phyloP scores from a whole-genome alignment of 2,888 invertebrate species.

The Hirtodrosophila histrioides region DNA sequence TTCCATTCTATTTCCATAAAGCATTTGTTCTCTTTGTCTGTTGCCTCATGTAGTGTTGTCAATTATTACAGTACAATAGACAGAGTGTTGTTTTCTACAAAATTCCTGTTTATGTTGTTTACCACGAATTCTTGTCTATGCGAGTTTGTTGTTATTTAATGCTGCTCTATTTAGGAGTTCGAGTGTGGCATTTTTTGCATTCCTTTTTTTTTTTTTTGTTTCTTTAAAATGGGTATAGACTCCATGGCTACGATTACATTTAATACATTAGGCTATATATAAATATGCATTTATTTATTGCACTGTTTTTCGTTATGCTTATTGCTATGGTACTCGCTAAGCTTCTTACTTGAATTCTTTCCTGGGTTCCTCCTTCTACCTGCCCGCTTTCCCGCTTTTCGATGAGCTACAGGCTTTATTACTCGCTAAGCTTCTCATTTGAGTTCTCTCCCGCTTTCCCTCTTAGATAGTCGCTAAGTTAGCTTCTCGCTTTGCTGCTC shows the following conservation, averaged over 20 bases:
- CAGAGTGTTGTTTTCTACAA: slow-evolving; percentile 2
- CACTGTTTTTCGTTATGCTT: neutral
- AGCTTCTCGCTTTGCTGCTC: no score
- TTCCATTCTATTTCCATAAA: slow-evolving; percentile 4
- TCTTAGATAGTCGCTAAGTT: no score
- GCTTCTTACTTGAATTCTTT: neutral
- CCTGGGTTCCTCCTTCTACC: neutral
- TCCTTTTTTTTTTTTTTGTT: no score
- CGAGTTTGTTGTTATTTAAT: no score
- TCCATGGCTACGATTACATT: no score
- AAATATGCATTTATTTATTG: no score
- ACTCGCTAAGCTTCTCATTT: neutral
- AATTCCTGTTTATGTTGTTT: neutral
- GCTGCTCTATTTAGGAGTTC: no score
- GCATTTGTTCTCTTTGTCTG: neutral
- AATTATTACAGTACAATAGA: neutral
- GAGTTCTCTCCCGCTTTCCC: neutral
- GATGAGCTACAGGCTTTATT: neutral
- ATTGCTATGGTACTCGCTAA: neutral
- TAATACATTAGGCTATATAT: no score
- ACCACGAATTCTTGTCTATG: neutral
- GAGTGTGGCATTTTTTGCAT: no score
- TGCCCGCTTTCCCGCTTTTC: no score
- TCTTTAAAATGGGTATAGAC: no score
- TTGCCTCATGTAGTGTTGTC: no score